phyloP scores from a whole-genome alignment of 2,888 invertebrate genomes.

The Leucozona laternaria region DNA sequence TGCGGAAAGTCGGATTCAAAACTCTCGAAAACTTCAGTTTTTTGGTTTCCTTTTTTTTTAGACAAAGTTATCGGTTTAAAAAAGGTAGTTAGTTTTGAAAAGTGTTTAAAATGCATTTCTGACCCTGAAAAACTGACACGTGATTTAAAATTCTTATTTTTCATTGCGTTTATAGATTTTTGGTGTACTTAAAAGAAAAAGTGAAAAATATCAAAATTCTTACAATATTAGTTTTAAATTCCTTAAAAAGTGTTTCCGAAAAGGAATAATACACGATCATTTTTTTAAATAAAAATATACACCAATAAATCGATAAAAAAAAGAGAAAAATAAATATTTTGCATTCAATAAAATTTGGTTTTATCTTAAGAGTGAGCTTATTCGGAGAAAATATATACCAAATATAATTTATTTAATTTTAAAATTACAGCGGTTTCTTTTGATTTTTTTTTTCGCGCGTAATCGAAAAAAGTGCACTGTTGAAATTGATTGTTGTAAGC shows the following conservation, averaged over 20 bases:
- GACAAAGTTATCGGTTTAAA: background rate
- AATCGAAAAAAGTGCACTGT: background rate
- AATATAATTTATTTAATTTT: background rate
- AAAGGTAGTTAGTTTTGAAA: background rate
- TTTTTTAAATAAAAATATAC: background rate
- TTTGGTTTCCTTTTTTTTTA: background rate
- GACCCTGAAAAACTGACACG: background rate
- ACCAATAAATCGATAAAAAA: background rate
- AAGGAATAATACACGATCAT: background rate
- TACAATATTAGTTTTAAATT: background rate
- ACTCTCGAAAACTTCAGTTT: background rate
- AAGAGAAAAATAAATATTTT: background rate
- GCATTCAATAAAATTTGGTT: background rate
- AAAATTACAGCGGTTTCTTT: background rate
- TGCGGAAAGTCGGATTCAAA: conserved; percentile 14
- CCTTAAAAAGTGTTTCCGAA: background rate
- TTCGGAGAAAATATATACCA: background rate
- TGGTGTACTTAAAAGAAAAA: background rate
- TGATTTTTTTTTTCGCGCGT: conserved; percentile 3
- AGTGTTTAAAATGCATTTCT: background rate
- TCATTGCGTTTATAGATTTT: background rate
- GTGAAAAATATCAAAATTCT: background rate
- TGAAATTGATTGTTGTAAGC: background rate
- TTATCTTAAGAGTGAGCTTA: background rate
- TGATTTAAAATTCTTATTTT: background rate